These are phyloP conservation scores for Motacilla alba DNA, from an alignment of 2,113 vertebrate species.

Conservation along the genomic window DNA sequence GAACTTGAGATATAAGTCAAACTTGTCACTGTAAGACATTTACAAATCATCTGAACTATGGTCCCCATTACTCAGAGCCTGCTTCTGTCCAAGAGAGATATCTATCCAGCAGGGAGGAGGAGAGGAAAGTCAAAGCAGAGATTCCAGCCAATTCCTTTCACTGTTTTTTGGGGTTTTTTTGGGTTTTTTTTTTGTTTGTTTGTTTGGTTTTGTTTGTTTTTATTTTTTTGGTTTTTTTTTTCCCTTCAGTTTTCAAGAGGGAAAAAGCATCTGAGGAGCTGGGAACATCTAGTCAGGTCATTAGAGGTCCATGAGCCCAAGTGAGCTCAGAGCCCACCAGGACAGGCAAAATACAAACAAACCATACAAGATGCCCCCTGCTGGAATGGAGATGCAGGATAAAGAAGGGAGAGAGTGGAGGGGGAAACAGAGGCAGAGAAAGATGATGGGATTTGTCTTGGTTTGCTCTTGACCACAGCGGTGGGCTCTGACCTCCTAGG, in stretches of 20 bases:
- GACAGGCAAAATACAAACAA: not conserved
- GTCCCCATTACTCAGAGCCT: conserved; percentile 33
- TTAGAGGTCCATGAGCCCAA: not conserved
- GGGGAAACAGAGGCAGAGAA: not conserved
- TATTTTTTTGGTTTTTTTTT: not conserved
- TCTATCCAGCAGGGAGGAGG: not conserved
- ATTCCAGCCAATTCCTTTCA: not conserved
- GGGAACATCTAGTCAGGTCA: not conserved
- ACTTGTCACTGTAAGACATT: not conserved
- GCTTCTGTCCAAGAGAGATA: conserved; percentile 2
- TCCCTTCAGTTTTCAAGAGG: not conserved
- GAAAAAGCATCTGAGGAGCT: not conserved
- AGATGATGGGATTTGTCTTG: not conserved
- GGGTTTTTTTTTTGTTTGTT: no score
- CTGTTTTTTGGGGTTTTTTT: not conserved
- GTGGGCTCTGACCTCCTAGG: not conserved
- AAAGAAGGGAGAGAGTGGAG: not conserved
- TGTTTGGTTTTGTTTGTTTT: no score
- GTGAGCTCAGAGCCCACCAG: not conserved
- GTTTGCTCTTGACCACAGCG: not conserved
- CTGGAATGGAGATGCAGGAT: not conserved
- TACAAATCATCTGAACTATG: conserved; percentile 41
- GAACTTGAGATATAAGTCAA: conserved; percentile 36
- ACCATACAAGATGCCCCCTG: not conserved
- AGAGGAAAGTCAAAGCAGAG: not conserved